A percentile compares a stretch with the other conserved stretches of the same genome.
Evolutionary conservation across 2,888 invertebrate genomes (phyloP).

Genomic region (Cremastobaeus sp.): DNA sequence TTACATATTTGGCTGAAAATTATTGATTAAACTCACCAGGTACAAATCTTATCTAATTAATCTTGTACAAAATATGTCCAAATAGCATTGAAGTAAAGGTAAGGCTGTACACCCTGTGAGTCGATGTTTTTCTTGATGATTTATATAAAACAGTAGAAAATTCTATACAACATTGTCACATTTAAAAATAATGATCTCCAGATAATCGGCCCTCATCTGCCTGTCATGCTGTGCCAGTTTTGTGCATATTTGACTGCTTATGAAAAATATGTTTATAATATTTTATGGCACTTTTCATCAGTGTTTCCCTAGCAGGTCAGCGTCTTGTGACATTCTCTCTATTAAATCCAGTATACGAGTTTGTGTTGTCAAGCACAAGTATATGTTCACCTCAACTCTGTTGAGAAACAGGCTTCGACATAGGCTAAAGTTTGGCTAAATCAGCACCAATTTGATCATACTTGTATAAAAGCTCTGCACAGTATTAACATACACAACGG

Average conservation of each 20-base stretch:
- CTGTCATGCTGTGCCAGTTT: slow-evolving; percentile 20
- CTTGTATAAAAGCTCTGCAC: slow-evolving; percentile 18
- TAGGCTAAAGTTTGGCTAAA: not conserved
- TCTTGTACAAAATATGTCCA: slow-evolving; percentile 32
- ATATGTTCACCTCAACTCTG: not conserved
- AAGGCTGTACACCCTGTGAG: slow-evolving; percentile 27
- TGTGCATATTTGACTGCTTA: slow-evolving; percentile 13
- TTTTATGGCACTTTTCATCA: slow-evolving; percentile 48
- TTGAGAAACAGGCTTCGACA: not conserved
- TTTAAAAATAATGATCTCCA: slow-evolving; percentile 41
- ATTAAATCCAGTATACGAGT: not conserved
- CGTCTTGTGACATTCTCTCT: slow-evolving; percentile 7
- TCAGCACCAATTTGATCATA: slow-evolving; percentile 20
- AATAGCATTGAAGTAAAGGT: slow-evolving; percentile 25
- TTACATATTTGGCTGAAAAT: not conserved
- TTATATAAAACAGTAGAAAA: slow-evolving; percentile 50
- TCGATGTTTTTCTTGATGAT: not conserved
- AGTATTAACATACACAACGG: slow-evolving; percentile 5
- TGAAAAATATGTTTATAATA: slow-evolving; percentile 38
- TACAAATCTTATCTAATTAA: slow-evolving; percentile 50
- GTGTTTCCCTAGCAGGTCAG: slow-evolving; percentile 11
- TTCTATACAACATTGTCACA: slow-evolving; percentile 46
- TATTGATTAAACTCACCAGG: slow-evolving; percentile 42
- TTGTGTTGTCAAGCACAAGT: slow-evolving; percentile 9
- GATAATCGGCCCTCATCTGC: slow-evolving; percentile 47